Percentiles rank a stretch among this genome's conserved stretches.
These are phyloP conservation scores for Pituophis catenifer DNA, from an alignment of 2,113 vertebrate genomes.

Conservation along the genomic window DNA sequence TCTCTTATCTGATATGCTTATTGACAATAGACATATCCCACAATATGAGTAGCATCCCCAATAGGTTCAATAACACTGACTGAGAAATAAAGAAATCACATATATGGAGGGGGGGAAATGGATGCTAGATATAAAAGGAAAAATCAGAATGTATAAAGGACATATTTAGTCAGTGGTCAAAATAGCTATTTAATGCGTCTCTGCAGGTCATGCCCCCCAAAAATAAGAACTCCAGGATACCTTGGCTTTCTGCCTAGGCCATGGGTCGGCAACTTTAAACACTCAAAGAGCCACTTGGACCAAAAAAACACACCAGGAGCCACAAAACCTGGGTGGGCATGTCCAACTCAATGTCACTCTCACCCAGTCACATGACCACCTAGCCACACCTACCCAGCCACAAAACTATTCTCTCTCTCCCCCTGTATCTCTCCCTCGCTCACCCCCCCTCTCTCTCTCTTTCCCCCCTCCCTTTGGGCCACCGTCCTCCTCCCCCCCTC, in stretches of 20 bases:
- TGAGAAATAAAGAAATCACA: not conserved
- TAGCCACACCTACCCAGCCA: too few species aligned
- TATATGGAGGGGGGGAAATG: not conserved
- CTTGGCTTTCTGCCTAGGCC: not conserved
- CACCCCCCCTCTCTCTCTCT: too few species aligned
- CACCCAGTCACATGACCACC: too few species aligned
- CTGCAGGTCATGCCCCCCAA: not conserved
- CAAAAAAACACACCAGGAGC: too few species aligned
- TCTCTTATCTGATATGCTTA: not conserved
- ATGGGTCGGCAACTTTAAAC: too few species aligned
- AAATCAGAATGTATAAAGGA: not conserved
- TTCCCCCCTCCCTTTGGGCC: too few species aligned
- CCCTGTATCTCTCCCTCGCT: too few species aligned
- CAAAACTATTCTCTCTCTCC: too few species aligned
- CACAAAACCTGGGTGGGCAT: too few species aligned
- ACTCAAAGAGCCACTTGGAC: too few species aligned
- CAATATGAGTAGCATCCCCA: not conserved
- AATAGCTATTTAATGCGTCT: not conserved
- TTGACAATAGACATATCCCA: not conserved
- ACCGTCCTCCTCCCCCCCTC: too few species aligned
- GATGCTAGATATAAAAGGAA: not conserved
- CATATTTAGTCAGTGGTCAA: not conserved
- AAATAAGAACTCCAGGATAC: not conserved
- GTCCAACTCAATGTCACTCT: too few species aligned
- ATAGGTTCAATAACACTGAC: not conserved